A percentile compares a stretch with the other conserved stretches of the same genome.
Conservation (phyloP, 2,113 vertebrate species). For the Taurulus bubalis region DNA sequence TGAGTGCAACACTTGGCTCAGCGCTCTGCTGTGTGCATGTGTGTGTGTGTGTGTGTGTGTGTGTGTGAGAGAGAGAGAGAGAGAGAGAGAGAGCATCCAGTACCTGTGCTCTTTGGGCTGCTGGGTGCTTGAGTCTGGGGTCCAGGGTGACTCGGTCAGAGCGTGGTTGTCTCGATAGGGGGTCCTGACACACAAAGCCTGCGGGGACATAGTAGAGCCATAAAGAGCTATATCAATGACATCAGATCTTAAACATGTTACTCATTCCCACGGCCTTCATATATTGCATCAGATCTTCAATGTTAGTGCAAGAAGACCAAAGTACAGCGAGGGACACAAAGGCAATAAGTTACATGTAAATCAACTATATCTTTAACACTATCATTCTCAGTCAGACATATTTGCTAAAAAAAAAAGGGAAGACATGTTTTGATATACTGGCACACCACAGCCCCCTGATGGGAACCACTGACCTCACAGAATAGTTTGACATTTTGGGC, state of each 20-base stretch:
- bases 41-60: not conserved
- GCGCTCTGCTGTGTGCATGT: not conserved
- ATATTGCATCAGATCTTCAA: slow-evolving; percentile 46
- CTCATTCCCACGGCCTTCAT: slow-evolving; percentile 35
- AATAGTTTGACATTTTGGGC: not conserved
- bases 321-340: not conserved
- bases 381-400: not conserved
- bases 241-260: slow-evolving; percentile 40
- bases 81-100: slow-evolving; percentile 41
- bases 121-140: slow-evolving; percentile 78
- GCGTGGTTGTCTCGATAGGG: slow-evolving; percentile 82
- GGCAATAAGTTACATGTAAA: slow-evolving; percentile 25
- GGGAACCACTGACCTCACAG: not conserved
- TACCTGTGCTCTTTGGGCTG: slow-evolving; percentile 88
- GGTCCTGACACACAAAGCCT: slow-evolving; percentile 96
- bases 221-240: slow-evolving; percentile 27
- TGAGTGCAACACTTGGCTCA: slow-evolving; percentile 57
- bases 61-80: not conserved
- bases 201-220: slow-evolving; percentile 32
- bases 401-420: not conserved
- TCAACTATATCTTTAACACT: slow-evolving; percentile 2
- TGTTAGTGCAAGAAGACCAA: slow-evolving; percentile 39
- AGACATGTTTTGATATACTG: slow-evolving; percentile 12
- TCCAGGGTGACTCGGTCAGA: slow-evolving; percentile 82
- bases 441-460: not conserved